A percentile compares a stretch with the other conserved stretches of the same genome.
These are phyloP conservation scores for Lindbergichthys nudifrons DNA, from an alignment of 2,797 vertebrate species.

Conservation along the genomic window DNA sequence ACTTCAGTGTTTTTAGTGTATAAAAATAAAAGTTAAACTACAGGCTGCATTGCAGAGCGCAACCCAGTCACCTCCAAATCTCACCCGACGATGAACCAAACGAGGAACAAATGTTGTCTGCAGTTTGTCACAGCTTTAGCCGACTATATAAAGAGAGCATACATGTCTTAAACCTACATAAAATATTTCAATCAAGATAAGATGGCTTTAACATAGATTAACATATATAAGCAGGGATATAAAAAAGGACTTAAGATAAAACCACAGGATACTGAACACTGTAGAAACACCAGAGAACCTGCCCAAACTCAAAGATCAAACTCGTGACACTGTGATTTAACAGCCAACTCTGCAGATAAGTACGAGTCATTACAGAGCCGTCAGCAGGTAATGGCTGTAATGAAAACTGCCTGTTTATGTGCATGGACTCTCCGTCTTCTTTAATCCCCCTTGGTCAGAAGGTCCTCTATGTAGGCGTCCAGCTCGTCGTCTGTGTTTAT, in stretches of 20 bases:
- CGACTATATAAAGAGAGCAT: constrained; percentile 46
- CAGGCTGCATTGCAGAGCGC: constrained; percentile 30
- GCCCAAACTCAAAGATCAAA: constrained; percentile 39
- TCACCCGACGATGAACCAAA: constrained; percentile 35
- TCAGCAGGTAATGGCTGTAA: constrained; percentile 22
- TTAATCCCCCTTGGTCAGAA: constrained; percentile 98
- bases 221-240: constrained; percentile 70
- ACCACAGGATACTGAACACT: constrained; percentile 45
- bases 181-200: constrained; percentile 46
- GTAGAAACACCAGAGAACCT: constrained; percentile 39
- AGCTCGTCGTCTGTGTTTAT: constrained; percentile 99
- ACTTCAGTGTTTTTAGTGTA: constrained; percentile 65
- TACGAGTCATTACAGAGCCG: constrained; percentile 22
- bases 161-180: constrained; percentile 51
- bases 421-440: constrained; percentile 30
- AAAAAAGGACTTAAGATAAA: constrained; percentile 70
- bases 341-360: constrained; percentile 29
- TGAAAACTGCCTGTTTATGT: constrained; percentile 42
- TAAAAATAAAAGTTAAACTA: constrained; percentile 66
- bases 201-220: constrained; percentile 61
- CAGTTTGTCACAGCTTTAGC: constrained; percentile 39
- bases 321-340: constrained; percentile 34
- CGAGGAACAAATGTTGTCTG: constrained; percentile 36
- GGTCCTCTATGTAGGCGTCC: constrained; percentile 97
- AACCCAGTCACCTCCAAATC: constrained; percentile 22